Evolutionary conservation across 2,888 invertebrate genomes (phyloP).

Genomic region (Hesperia comma): DNA sequence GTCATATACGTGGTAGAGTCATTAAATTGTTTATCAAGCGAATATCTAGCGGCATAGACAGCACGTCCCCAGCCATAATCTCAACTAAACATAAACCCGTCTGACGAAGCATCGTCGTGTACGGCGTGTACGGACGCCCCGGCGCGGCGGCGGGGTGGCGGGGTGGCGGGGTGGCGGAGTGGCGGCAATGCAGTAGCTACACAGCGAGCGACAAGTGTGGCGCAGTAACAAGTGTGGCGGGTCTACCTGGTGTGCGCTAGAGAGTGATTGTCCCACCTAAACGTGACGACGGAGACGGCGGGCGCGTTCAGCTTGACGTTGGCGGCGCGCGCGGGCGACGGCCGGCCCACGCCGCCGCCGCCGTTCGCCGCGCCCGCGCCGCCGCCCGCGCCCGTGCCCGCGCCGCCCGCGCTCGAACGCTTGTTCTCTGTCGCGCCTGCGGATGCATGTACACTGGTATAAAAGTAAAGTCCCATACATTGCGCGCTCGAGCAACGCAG

Average conservation of each 20-base stretch:
- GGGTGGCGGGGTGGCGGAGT: too few species aligned
- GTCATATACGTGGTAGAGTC: too few species aligned
- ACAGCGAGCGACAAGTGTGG: constrained; percentile 44
- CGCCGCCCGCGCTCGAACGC: constrained; percentile 57
- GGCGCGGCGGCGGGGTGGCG: too few species aligned
- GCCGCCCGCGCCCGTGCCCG: constrained; percentile 52
- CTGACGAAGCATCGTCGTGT: neutral
- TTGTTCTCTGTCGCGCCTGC: constrained; percentile 22
- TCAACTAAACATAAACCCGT: too few species aligned
- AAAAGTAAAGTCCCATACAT: too few species aligned
- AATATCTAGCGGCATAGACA: too few species aligned
- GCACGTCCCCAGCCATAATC: too few species aligned
- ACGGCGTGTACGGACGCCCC: too few species aligned
- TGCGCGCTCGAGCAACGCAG: too few species aligned
- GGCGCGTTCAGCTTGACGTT: constrained; percentile 85
- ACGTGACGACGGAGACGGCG: constrained; percentile 94
- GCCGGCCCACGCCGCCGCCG: constrained; percentile 55
- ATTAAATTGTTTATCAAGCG: too few species aligned
- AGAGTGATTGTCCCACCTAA: constrained; percentile 92
- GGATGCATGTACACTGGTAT: too few species aligned
- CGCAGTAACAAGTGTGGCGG: constrained; percentile 68
- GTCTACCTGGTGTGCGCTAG: constrained; percentile 86
- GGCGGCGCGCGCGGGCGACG: constrained; percentile 74
- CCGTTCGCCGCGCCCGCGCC: constrained; percentile 48
- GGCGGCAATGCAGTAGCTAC: constrained; percentile 8